These are phyloP conservation scores for Diarsia mendica DNA, from an alignment of 2,888 invertebrate species.

Conservation along the genomic window DNA sequence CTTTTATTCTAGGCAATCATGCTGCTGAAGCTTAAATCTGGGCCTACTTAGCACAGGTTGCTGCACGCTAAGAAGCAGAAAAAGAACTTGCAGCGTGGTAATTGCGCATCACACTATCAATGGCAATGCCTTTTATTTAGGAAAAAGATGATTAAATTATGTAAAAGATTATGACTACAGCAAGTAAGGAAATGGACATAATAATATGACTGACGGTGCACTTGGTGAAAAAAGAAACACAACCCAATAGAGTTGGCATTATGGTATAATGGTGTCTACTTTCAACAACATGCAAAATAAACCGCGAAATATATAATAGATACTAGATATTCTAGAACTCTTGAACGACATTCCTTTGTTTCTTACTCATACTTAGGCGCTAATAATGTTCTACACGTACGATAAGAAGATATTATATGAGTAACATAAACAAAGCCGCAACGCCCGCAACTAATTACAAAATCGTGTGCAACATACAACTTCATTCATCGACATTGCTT, in stretches of 20 bases:
- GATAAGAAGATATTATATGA: slow-evolving; percentile 7
- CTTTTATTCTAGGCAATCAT: background rate
- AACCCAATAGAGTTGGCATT: background rate
- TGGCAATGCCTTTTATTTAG: too few relatives aligned
- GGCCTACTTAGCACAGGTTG: too few relatives aligned
- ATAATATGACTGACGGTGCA: too few relatives aligned
- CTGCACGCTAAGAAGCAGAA: too few relatives aligned
- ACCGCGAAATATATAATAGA: background rate
- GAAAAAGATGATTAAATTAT: too few relatives aligned
- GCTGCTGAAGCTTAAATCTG: too few relatives aligned
- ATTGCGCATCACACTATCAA: too few relatives aligned
- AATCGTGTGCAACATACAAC: slow-evolving; percentile 41
- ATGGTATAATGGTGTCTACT: background rate
- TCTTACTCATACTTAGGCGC: slow-evolving; percentile 7
- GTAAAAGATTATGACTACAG: too few relatives aligned
- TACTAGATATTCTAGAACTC: slow-evolving; percentile 1
- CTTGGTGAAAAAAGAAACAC: background rate
- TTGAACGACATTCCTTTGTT: background rate
- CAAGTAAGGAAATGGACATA: background rate
- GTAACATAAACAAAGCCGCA: slow-evolving; percentile 13
- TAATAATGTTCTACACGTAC: slow-evolving; percentile 16
- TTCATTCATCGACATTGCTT: slow-evolving; percentile 13
- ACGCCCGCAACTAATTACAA: slow-evolving; percentile 26
- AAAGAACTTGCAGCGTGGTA: too few relatives aligned
- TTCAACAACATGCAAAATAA: background rate